Evolutionary conservation across 37 sponge, comb jelly and placozoan species (phyloP).

Genomic region (Eunapius fragilis): DNA sequence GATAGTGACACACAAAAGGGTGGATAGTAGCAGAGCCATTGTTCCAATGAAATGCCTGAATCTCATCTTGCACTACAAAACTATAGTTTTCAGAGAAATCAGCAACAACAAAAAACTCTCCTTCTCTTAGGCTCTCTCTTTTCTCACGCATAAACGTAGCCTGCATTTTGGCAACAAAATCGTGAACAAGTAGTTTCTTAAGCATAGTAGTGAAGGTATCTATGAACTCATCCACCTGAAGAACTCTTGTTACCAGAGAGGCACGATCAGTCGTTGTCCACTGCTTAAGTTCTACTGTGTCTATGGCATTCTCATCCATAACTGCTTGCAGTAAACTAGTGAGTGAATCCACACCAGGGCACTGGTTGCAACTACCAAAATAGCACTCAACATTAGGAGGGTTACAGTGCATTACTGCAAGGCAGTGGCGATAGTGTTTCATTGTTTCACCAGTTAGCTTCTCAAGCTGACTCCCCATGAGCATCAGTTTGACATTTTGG

Average conservation of each 20-base stretch:
- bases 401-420: slow-evolving; percentile 36
- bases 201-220: slow-evolving; percentile 29
- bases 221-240: slow-evolving; percentile 44
- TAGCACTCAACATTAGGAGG: slow-evolving; percentile 36
- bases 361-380: slow-evolving; percentile 24
- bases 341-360: slow-evolving; percentile 26
- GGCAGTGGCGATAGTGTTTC: slow-evolving; percentile 41
- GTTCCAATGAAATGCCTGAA: slow-evolving; percentile 70
- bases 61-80: slow-evolving; percentile 58
- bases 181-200: slow-evolving; percentile 20
- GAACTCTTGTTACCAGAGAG: slow-evolving; percentile 29
- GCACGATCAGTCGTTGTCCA: slow-evolving; percentile 39
- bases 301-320: slow-evolving; percentile 47
- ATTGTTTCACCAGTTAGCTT: neutral
- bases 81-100: slow-evolving; percentile 68
- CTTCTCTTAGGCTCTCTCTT: slow-evolving; percentile 16
- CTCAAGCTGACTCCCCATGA: neutral
- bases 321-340: neutral
- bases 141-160: slow-evolving; percentile 7
- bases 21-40: slow-evolving; percentile 58
- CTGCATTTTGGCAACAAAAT: slow-evolving; percentile 41
- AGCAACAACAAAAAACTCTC: slow-evolving; percentile 35
- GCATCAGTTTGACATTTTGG: slow-evolving; percentile 57
- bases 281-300: slow-evolving; percentile 31
- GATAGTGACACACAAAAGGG: slow-evolving; percentile 42